Evolutionary conservation across 2,797 vertebrate genomes (phyloP).

Genomic region (Scolopax bukidnonensis): DNA sequence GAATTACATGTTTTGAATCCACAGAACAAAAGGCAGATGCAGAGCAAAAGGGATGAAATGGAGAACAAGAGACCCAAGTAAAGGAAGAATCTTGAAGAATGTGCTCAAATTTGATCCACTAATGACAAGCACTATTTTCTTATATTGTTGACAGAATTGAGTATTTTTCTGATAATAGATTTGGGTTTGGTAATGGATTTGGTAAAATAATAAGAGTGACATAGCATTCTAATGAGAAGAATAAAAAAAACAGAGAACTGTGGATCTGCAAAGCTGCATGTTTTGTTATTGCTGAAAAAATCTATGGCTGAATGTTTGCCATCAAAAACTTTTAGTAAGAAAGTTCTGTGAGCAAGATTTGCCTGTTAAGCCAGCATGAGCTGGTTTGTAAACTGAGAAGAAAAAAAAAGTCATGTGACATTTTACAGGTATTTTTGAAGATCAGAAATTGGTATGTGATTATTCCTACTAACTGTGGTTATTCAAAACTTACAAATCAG

Average conservation of each 20-base stretch:
- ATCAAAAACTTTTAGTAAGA: not conserved
- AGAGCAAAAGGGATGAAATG: not conserved
- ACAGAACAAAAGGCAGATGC: not conserved
- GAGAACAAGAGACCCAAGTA: not conserved
- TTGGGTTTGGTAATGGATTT: not conserved
- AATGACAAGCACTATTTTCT: not conserved
- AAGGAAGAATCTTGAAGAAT: not conserved
- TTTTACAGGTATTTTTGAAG: conserved; percentile 19
- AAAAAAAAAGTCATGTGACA: not conserved
- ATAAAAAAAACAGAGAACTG: not conserved
- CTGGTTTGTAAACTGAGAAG: not conserved
- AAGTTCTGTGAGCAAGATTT: not conserved
- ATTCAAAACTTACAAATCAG: not conserved
- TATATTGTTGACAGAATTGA: not conserved
- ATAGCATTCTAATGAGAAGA: not conserved
- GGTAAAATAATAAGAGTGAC: not conserved
- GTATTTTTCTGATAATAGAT: not conserved
- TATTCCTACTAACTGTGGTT: not conserved
- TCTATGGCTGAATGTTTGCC: not conserved
- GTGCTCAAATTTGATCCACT: not conserved
- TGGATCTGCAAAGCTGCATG: not conserved
- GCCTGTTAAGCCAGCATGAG: conserved; percentile 11
- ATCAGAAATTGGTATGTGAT: not conserved
- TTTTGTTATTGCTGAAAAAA: not conserved
- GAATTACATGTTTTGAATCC: not conserved